Base-by-base conservation (phyloP, 2,888 invertebrate species). In the Hemaris fuciformis region DNA sequence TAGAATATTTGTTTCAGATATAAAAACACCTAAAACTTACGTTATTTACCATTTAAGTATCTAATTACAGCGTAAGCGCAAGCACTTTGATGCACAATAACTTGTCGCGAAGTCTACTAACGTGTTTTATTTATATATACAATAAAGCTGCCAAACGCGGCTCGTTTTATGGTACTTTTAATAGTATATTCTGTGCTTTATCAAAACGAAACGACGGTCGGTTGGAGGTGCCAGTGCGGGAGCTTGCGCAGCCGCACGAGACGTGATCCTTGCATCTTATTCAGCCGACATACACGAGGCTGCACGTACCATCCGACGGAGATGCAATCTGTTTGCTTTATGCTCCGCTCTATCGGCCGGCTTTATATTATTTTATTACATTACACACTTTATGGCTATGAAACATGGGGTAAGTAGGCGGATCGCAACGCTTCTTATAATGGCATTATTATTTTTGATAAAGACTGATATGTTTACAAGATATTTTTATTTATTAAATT, bases 311-410 rank as follows among this genome's bases (percentile, higher is more conserved):
- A 72, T 75, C 74, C 70, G 66, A 66, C 69, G 73, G 70, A 83
- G 90, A 91, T 90, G 85, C 79, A 88, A 91, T 90, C 90, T 85
- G 79, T 81, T 83, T 87, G 80, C 80, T 90, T 90, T 89, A 89
- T 81, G 83, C 75, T 71, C 77, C 67, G 65, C 61, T 22, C 41
- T 61, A 79, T 76, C 76, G 78, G 76, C 80, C 69, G 71, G 76
- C 81, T 81, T 80, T 80, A 77, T 80, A 64, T 70, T 66, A 67
- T 68, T 70, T 76, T 77, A 74, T 76, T 75, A 76, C 76, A 76
- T 74, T 76, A 75, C 23, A 53, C 27, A 53, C 31, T 53, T 53
- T 53, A 53, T 18, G 27, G 31, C 53, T 53, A 31, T 53, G 10
- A 53, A 53, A 53, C 27, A 53, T 53, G 31, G 31, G 18, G 53